Base-by-base conservation (phyloP, 2,113 vertebrate genomes). In the Varanus komodoensis region DNA sequence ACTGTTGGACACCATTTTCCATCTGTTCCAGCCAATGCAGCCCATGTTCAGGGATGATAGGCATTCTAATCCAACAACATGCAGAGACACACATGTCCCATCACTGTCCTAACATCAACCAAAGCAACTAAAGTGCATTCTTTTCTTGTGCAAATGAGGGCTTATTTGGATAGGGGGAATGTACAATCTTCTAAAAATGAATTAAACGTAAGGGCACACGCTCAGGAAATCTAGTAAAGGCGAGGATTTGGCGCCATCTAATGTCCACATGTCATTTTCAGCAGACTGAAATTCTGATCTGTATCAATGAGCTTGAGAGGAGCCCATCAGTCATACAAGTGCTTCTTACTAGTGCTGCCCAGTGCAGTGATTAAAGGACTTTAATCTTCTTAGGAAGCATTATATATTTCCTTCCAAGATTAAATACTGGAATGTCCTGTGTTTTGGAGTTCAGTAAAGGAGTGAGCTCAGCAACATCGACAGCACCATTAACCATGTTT, bases 181-280 rank as follows among this genome's bases (percentile, higher is more conserved):
- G 57, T 15, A 61, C 57, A 61, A 15, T 15, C 57, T 61, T 61
- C 57, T 61, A 61, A 61, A n/a, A 74, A 32, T 38, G 1, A 38
- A 38, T 25, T 8, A 48, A 48, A 19, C 6, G 48, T 3, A 44
- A 19, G 34, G 2, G 48, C 77, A 44, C 38, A 44, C 38, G 52
- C 27, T 52, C 25, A 75, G 6, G 52, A 29, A 68, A 1, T 3
- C 8, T 15, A 50, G 67, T 48, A 89, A 1, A 81, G 32, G 71
- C 64, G 23, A 69, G 88, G 57, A 2, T 50, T 6, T 82, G 52
- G 88, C 94, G 86, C 94, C 95, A 95, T 86, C 96, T 95, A 89
- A 82, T 34, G 96, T 9, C 89, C 90, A 64, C 15, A 21, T 81
- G 44, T 57, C 38, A 32, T 79, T 29, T 57, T 61, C 44, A 38